Evolutionary conservation across 1,140 invertebrate genomes (phyloP).

Genomic region (Eufriesea mexicana): DNA sequence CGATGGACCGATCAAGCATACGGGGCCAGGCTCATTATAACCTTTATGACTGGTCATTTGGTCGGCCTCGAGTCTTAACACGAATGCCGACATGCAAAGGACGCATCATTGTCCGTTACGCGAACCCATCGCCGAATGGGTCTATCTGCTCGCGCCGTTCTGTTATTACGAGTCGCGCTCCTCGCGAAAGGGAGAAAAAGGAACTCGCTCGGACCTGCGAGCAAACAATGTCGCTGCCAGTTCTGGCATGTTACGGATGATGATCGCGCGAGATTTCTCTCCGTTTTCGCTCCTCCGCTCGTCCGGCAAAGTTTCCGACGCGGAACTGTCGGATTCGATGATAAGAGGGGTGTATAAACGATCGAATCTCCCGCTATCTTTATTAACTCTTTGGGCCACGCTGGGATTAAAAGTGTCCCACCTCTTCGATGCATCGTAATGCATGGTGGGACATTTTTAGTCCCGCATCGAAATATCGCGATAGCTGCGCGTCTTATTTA

Average conservation of each 20-base stretch:
- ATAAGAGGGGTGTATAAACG: neutral
- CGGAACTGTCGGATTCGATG: neutral
- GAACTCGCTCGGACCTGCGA: neutral
- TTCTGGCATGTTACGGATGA: neutral
- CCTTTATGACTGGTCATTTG: constrained; percentile 72
- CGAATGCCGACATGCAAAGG: constrained; percentile 65
- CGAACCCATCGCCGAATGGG: constrained; percentile 31
- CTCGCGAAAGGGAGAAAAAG: neutral
- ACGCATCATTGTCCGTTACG: constrained; percentile 61
- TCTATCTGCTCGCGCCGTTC: constrained; percentile 42
- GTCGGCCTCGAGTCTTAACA: constrained; percentile 56
- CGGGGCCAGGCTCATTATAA: constrained; percentile 67
- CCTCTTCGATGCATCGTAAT: too few species aligned
- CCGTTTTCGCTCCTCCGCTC: neutral
- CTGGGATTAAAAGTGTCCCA: too few species aligned
- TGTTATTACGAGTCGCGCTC: constrained; percentile 11
- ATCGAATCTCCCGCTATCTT: too few species aligned
- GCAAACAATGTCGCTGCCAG: constrained; percentile 8
- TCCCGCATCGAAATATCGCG: too few species aligned
- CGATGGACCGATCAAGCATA: constrained; percentile 59
- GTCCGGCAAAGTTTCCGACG: neutral
- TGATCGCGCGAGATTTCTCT: neutral
- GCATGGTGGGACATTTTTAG: too few species aligned
- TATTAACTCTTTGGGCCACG: too few species aligned
- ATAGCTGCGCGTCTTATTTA: too few species aligned